Percentiles rank a stretch among this genome's conserved stretches.
These are phyloP conservation scores for Oryzias curvinotus DNA, from an alignment of 2,113 vertebrate species.

Conservation along the genomic window DNA sequence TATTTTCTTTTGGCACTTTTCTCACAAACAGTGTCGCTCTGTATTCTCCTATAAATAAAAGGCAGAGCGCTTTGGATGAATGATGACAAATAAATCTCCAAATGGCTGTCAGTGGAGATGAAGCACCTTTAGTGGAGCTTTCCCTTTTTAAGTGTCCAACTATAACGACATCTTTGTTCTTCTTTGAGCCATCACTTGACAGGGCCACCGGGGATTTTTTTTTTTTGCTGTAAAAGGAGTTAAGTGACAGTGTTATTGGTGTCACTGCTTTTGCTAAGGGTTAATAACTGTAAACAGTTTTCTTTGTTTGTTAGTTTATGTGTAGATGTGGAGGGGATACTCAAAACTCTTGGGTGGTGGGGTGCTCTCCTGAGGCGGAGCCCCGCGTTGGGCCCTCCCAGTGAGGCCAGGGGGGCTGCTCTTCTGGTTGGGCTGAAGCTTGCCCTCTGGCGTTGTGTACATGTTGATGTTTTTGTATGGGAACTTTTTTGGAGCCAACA, in stretches of 20 bases:
- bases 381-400: too few species aligned
- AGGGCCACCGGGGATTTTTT: background rate
- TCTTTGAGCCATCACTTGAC: background rate
- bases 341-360: too few species aligned
- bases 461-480: too few species aligned
- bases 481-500: too few species aligned
- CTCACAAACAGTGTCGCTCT: conserved; percentile 15
- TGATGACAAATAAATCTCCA: conserved; percentile 53
- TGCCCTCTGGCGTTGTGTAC: too few species aligned
- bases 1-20: conserved; percentile 25
- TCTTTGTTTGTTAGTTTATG: too few species aligned
- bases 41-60: conserved; percentile 57
- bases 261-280: background rate
- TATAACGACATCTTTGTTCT: conserved; percentile 19
- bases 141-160: conserved; percentile 3
- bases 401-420: too few species aligned
- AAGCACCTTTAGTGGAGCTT: conserved; percentile 39
- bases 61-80: conserved; percentile 36
- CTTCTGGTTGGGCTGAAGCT: too few species aligned
- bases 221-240: background rate
- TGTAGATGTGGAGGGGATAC: too few species aligned
- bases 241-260: background rate
- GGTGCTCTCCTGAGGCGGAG: too few species aligned
- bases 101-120: conserved; percentile 15
- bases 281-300: too few species aligned